A percentile compares a stretch with the other conserved stretches of the same genome.
Evolutionary conservation across 2,113 vertebrate species (phyloP).

Genomic region (Platysteira castanea): DNA sequence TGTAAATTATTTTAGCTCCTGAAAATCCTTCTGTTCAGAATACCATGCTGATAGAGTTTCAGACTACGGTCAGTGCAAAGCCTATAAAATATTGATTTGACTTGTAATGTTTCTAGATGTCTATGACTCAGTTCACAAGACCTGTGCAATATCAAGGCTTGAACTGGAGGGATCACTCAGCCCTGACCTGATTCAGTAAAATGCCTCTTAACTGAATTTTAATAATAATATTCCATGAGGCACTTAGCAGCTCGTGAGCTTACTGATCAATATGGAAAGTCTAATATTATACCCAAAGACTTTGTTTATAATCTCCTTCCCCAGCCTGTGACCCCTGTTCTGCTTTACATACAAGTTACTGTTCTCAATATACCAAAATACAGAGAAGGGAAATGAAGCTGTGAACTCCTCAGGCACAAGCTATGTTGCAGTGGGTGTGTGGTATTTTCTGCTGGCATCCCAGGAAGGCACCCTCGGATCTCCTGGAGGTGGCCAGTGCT

Average conservation of each 20-base stretch:
- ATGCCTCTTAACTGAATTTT: constrained; percentile 17
- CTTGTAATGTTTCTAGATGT: constrained; percentile 14
- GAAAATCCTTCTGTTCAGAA: not conserved
- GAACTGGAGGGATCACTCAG: not conserved
- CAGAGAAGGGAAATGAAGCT: not conserved
- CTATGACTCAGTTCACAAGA: not conserved
- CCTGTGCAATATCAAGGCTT: not conserved
- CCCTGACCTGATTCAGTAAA: not conserved
- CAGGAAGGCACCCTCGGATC: accelerated
- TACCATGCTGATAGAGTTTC: not conserved
- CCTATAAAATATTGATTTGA: constrained; percentile 33
- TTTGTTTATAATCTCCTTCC: not conserved
- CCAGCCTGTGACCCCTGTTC: not conserved
- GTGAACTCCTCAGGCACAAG: not conserved
- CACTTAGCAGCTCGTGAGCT: not conserved
- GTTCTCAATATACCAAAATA: not conserved
- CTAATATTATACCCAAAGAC: not conserved
- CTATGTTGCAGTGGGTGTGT: not conserved
- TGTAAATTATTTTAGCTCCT: constrained; percentile 17
- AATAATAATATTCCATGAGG: not conserved
- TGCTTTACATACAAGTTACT: not conserved
- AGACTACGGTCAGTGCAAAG: not conserved
- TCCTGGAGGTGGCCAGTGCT: accelerated
- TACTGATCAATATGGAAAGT: not conserved
- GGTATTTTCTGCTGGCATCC: not conserved